Conservation (phyloP, 2,113 vertebrate genomes). For the Ceyx cyanopectus region DNA sequence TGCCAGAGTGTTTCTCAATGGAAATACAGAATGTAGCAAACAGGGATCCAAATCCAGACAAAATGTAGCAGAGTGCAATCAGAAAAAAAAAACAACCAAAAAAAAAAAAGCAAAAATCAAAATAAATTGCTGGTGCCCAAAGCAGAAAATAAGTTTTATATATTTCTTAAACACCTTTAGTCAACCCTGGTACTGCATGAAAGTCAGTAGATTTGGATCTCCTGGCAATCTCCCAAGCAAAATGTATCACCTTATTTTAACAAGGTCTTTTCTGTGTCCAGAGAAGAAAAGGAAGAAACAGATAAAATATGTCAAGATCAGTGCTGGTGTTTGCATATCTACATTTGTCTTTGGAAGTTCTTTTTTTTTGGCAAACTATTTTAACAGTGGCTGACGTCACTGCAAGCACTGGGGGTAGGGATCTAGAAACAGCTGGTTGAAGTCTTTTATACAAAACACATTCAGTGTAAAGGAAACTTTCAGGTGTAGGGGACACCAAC, state of each 20-base stretch:
- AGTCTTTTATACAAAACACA: neutral
- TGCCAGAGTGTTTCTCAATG: too few relatives aligned
- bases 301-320: neutral
- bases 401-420: neutral
- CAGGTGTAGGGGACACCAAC: neutral
- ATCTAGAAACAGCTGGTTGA: neutral
- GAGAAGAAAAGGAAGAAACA: neutral
- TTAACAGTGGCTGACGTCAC: neutral
- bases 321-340: neutral
- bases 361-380: neutral
- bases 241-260: neutral
- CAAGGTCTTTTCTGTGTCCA: neutral
- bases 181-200: accelerated
- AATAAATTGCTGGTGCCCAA: neutral
- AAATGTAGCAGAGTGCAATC: neutral
- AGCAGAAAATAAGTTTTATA: neutral
- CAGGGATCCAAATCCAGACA: neutral
- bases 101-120: too few relatives aligned
- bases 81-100: too few relatives aligned
- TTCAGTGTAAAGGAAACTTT: neutral
- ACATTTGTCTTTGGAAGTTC: neutral
- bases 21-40: neutral
- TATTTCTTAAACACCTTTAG: neutral
- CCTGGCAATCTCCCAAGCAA: neutral
- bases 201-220: neutral